phyloP scores from a whole-genome alignment of 1,140 invertebrate species.

The Bombus polaris region DNA sequence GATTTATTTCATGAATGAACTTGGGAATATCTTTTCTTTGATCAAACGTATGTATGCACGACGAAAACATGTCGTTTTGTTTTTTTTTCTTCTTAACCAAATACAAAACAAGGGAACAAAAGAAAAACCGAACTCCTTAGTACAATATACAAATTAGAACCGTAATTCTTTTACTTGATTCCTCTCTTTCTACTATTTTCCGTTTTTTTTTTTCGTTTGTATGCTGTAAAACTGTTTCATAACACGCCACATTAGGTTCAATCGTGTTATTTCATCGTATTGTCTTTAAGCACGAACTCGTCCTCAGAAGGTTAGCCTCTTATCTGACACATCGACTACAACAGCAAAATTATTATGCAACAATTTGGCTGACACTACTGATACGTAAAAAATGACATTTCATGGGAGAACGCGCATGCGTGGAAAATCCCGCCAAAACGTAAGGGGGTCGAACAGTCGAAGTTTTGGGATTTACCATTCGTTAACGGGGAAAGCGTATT shows the following conservation, averaged over 20 bases:
- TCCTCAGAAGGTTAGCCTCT: conserved; percentile 25
- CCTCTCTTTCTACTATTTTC: neutral
- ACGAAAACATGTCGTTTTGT: neutral
- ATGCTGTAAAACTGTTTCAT: neutral
- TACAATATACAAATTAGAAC: neutral
- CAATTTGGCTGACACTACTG: neutral
- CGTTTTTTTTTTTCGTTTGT: no score
- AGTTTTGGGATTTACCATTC: conserved; percentile 50
- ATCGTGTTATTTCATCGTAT: neutral
- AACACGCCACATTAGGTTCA: neutral
- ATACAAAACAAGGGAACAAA: neutral
- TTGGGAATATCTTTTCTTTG: neutral
- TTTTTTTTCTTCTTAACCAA: neutral
- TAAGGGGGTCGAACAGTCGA: conserved; percentile 53
- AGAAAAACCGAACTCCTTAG: neutral
- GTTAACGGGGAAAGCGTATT: conserved; percentile 16
- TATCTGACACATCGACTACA: conserved; percentile 20
- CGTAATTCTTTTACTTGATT: neutral
- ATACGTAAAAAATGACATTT: conserved; percentile 58
- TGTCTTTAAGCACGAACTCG: neutral
- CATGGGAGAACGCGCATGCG: conserved; percentile 73
- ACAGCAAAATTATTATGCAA: conserved; percentile 30
- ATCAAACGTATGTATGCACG: neutral
- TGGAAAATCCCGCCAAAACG: conserved; percentile 79
- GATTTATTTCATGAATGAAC: neutral